A percentile compares a stretch with the other conserved stretches of the same genome.
These are phyloP conservation scores for Triplophysa bombifrons DNA, from an alignment of 2,797 vertebrate genomes.

Conservation along the genomic window DNA sequence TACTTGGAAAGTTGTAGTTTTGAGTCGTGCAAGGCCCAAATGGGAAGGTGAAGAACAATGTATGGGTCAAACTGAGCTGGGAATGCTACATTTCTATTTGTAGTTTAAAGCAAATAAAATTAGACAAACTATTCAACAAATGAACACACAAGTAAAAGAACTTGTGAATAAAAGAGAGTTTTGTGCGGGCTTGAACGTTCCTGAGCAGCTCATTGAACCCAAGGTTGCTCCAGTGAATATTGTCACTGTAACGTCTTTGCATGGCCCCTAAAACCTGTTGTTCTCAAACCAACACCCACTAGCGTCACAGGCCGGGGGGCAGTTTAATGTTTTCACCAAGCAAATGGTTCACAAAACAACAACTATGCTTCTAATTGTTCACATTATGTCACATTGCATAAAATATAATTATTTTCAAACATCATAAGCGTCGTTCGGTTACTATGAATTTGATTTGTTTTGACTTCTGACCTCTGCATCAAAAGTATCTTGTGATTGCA, in stretches of 20 bases:
- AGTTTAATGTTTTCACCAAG: too few relatives aligned
- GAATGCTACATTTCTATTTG: too few relatives aligned
- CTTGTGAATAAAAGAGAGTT: background rate
- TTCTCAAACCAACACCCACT: background rate
- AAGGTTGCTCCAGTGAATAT: background rate
- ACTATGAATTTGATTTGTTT: background rate
- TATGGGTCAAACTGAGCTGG: too few relatives aligned
- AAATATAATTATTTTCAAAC: background rate
- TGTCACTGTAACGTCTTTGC: background rate
- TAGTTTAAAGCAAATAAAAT: too few relatives aligned
- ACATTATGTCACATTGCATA: background rate
- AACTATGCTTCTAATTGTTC: background rate
- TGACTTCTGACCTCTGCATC: background rate
- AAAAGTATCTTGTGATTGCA: background rate
- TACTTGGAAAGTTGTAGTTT: too few relatives aligned
- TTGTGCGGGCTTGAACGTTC: background rate
- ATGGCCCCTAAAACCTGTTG: background rate
- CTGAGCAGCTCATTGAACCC: background rate
- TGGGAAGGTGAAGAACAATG: too few relatives aligned
- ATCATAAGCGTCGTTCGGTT: background rate
- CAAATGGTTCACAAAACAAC: background rate
- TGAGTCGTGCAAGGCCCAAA: too few relatives aligned
- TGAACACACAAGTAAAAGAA: background rate
- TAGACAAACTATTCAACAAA: background rate
- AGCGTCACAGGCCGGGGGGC: background rate